Conservation (phyloP, 2,113 vertebrate genomes). For the Hucho hucho region DNA sequence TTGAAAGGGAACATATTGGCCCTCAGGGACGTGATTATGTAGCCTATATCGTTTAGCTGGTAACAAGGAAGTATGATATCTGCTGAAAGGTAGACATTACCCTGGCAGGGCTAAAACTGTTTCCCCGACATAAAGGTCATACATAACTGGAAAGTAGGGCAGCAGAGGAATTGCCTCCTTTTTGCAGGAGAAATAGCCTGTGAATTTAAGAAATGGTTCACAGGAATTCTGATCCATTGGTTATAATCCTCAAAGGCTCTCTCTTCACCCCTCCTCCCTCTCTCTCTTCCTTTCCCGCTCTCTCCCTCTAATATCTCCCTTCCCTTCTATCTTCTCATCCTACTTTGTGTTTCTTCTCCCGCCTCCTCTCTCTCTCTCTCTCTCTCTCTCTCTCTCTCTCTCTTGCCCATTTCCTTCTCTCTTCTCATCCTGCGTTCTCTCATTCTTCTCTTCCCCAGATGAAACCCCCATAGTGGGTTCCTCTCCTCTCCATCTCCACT, state of each 20-base stretch:
- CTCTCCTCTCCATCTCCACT: constrained; percentile 14
- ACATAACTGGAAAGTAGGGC: constrained; percentile 69
- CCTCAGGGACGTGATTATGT: constrained; percentile 63
- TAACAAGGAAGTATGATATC: constrained; percentile 65
- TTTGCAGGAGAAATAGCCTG: constrained; percentile 54
- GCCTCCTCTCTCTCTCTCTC: not conserved
- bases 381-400: constrained; percentile 19
- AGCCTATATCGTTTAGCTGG: constrained; percentile 54
- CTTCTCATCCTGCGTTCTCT: constrained; percentile 23
- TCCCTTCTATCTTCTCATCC: not conserved
- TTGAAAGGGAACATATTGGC: constrained; percentile 23
- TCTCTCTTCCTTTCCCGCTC: not conserved
- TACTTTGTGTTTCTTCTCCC: not conserved
- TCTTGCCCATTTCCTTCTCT: constrained; percentile 20
- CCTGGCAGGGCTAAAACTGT: constrained; percentile 57
- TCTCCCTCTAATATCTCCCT: not conserved
- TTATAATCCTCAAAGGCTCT: constrained; percentile 60
- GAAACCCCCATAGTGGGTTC: constrained; percentile 23
- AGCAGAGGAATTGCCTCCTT: constrained; percentile 58
- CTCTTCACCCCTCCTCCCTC: constrained; percentile 30
- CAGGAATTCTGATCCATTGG: constrained; percentile 66
- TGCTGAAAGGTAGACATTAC: constrained; percentile 60
- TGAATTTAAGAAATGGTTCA: constrained; percentile 58
- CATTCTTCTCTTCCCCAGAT: constrained; percentile 21
- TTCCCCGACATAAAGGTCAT: constrained; percentile 73